Evolutionary conservation across 2,113 vertebrate genomes (phyloP).

Genomic region (Thryonomys swinderianus): DNA sequence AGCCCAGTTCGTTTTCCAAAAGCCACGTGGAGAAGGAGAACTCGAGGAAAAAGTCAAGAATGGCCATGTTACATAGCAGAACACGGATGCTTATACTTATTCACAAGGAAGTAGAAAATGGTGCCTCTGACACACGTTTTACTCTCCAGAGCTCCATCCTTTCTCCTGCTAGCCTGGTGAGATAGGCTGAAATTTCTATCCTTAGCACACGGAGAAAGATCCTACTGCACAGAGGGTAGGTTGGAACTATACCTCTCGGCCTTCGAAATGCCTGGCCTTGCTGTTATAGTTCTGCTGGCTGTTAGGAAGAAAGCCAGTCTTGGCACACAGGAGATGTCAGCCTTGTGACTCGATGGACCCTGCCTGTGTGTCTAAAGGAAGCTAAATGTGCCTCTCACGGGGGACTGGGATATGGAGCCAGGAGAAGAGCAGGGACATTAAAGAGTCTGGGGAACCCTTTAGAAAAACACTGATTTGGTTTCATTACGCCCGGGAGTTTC

Average conservation of each 20-base stretch:
- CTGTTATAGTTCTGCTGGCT: background rate
- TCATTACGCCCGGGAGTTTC: constrained; percentile 20
- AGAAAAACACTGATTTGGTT: constrained; percentile 29
- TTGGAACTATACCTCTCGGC: background rate
- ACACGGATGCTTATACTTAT: background rate
- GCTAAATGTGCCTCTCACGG: background rate
- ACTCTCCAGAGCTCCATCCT: background rate
- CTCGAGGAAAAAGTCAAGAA: too few relatives aligned
- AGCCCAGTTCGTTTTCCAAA: background rate
- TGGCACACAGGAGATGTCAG: background rate
- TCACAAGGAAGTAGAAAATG: background rate
- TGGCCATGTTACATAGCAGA: background rate
- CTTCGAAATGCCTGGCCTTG: background rate
- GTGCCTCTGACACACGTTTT: background rate
- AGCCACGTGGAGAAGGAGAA: background rate
- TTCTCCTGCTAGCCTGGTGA: background rate
- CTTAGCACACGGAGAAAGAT: background rate
- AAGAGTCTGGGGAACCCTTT: background rate
- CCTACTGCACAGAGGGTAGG: background rate
- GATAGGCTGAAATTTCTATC: background rate
- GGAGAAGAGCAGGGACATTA: background rate
- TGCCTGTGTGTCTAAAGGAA: background rate
- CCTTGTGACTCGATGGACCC: background rate
- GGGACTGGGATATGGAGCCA: background rate
- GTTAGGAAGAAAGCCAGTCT: background rate